These are phyloP conservation scores for Montipora foliosa DNA, from an alignment of 64 coral and sea anemone genomes.

Conservation along the genomic window DNA sequence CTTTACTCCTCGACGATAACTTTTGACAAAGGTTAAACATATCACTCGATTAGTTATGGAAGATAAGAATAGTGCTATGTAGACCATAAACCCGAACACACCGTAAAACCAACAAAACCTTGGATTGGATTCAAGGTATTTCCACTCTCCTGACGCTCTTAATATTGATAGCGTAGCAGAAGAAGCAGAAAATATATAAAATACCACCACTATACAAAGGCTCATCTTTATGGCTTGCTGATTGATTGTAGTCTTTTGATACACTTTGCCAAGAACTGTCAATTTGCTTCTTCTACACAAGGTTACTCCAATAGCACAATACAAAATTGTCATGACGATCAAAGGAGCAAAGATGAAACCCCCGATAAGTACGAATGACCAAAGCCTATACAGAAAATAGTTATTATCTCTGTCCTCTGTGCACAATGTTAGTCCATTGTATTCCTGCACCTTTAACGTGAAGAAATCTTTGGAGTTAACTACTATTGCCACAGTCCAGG, in stretches of 20 bases:
- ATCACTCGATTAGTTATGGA: neutral
- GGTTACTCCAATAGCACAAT: neutral
- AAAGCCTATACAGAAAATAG: neutral
- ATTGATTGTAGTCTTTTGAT: neutral
- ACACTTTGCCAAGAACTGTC: neutral
- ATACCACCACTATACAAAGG: neutral
- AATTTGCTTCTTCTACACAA: neutral
- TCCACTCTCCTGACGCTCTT: too few species aligned
- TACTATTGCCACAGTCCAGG: slow-evolving; percentile 5
- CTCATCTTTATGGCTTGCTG: neutral
- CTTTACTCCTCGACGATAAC: neutral
- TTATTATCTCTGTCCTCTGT: neutral
- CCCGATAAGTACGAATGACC: neutral
- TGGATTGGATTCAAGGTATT: neutral
- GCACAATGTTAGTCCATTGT: neutral
- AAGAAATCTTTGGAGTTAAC: slow-evolving; percentile 14
- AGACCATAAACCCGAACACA: too few species aligned
- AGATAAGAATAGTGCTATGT: neutral
- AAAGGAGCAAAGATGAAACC: neutral
- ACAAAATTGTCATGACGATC: neutral
- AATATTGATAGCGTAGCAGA: neutral
- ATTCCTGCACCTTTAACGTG: neutral
- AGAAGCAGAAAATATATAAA: neutral
- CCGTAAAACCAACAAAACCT: neutral
- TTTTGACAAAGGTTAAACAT: neutral